A percentile compares a stretch with the other conserved stretches of the same genome.
Evolutionary conservation across 2,113 vertebrate species (phyloP).

Genomic region (Pituophis catenifer): DNA sequence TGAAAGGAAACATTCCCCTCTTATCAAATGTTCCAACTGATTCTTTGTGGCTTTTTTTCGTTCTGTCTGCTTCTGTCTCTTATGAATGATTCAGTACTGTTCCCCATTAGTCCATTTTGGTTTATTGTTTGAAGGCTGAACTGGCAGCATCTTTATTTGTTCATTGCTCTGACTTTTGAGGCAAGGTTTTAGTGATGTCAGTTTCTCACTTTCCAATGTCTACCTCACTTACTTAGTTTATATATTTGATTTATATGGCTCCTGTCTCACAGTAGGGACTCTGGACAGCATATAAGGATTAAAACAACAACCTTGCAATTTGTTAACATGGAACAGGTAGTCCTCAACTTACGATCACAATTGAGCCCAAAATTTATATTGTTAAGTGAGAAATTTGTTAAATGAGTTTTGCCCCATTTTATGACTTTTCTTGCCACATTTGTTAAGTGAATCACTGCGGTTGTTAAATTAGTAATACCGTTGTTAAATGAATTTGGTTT

Average conservation of each 20-base stretch:
- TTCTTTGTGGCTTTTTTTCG: rapidly evolving
- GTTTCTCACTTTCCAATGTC: neutral
- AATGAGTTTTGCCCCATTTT: neutral
- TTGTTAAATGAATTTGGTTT: neutral
- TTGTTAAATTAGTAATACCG: neutral
- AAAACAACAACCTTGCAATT: neutral
- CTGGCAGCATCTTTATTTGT: neutral
- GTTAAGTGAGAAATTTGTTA: neutral
- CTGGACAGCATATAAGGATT: neutral
- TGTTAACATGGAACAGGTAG: neutral
- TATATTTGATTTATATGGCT: neutral
- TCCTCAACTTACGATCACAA: neutral
- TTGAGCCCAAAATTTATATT: neutral
- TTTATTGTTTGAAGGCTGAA: neutral
- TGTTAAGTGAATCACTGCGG: neutral
- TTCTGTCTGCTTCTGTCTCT: constrained; percentile 14
- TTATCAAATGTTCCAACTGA: neutral
- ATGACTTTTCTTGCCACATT: neutral
- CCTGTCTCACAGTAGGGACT: neutral
- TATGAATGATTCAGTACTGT: neutral
- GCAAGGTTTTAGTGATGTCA: neutral
- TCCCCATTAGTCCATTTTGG: neutral
- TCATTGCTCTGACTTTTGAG: neutral
- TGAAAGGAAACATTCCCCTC: constrained; percentile 14
- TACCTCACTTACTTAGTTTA: neutral